These are phyloP conservation scores for Aleiodes leptofemur DNA, from an alignment of 2,888 invertebrate species.

Conservation along the genomic window DNA sequence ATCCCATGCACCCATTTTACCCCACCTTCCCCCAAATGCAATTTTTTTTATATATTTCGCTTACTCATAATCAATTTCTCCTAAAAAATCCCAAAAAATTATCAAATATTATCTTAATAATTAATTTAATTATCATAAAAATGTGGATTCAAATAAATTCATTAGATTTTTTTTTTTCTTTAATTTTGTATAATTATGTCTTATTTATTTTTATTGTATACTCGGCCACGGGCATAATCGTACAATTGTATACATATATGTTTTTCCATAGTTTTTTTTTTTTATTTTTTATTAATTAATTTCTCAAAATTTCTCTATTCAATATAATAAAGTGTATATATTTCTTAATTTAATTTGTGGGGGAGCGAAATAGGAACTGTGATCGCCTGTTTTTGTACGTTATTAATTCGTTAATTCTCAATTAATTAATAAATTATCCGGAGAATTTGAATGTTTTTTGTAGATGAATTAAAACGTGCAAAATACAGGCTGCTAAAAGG, in stretches of 20 bases:
- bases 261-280: conserved; percentile 41
- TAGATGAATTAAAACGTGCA: conserved; percentile 59
- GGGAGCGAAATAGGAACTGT: conserved; percentile 72
- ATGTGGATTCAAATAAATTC: not conserved
- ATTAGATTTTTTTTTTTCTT: not conserved
- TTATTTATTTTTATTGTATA: conserved; percentile 46
- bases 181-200: conserved; percentile 24
- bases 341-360: conserved; percentile 52
- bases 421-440: not conserved
- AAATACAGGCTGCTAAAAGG: conserved; percentile 70
- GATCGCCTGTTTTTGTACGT: conserved; percentile 69
- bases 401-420: conserved; percentile 51
- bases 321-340: conserved; percentile 47
- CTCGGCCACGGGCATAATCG: conserved; percentile 35
- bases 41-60: too few relatives aligned
- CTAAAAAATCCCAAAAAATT: too few relatives aligned
- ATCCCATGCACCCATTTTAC: too few relatives aligned
- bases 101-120: too few relatives aligned
- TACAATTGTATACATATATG: conserved; percentile 49
- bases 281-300: too few relatives aligned
- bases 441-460: not conserved
- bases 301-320: conserved; percentile 40
- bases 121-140: too few relatives aligned
- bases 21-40: too few relatives aligned
- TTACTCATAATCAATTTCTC: too few relatives aligned